Base-by-base conservation (phyloP, 2,113 vertebrate species). In the Bufo gargarizans region DNA sequence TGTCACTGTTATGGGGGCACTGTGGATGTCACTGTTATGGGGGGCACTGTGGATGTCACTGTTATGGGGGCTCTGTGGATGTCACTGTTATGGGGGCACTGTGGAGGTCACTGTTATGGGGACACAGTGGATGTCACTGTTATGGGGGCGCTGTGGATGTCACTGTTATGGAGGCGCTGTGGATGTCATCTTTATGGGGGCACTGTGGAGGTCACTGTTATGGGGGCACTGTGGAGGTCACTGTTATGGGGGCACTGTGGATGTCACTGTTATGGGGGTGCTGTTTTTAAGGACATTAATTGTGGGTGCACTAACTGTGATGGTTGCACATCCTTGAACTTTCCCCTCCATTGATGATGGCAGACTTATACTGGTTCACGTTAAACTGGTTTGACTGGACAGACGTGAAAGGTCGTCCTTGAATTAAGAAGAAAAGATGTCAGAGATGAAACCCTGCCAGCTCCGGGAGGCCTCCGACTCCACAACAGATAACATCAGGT, bases 311-410 rank as follows among this genome's bases (percentile, higher is more conserved):
- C 63, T 61, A 6, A 17, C 11, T 71, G 13, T 71, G 4, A 47
- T 45, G 69, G 2, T 17, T 22, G 63, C 10, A 13, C 4, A n/a
- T 22, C 69, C 5, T 72, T 72, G 69, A 74, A 47, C 71, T 74
- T 47, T 74, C 5, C 71, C 45, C 43, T 72, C 43, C 69, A 22
- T 69, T 71, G 63, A 13, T 10, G 13, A 13, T 0, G 2, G 45
- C 61, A n/a, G 59, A 12, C 6, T 14, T 47, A 6, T 50, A 65
- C 19, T 13, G 91, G 92, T 90, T 89, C 22, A 7, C 3, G 65
- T 43, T 56, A 84, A 56, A 84, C 82, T 84, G 82, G 82, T 84
- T 72, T 56, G 65, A 56, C 65, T 22, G n/a, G 82, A n/a, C 53
- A 5, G 9, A 33, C 8, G 50, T 33, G 16, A n/a, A 56, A 65